These are phyloP conservation scores for Geococcyx californianus DNA, from an alignment of 2,113 vertebrate species.

Conservation along the genomic window DNA sequence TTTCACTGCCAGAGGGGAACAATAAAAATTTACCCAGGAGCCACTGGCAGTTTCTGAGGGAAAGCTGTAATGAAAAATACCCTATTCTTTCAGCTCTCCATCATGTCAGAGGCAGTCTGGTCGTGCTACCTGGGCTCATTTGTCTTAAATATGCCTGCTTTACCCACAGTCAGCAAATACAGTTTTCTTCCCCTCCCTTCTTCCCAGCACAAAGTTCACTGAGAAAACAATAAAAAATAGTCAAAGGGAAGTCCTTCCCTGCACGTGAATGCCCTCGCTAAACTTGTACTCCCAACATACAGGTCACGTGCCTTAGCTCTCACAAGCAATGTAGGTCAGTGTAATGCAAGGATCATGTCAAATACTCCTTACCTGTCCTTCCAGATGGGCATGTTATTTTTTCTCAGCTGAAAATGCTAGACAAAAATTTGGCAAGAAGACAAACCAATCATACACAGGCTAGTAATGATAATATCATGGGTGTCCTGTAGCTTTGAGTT, in stretches of 20 bases:
- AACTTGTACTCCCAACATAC: not conserved
- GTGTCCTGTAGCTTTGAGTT: slow-evolving; percentile 1
- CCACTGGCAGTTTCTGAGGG: not conserved
- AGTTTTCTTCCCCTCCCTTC: not conserved
- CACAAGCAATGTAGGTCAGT: not conserved
- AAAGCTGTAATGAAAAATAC: not conserved
- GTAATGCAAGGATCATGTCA: not conserved
- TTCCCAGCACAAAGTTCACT: not conserved
- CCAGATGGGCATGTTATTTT: not conserved
- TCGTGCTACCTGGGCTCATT: not conserved
- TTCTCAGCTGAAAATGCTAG: not conserved
- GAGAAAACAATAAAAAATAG: not conserved
- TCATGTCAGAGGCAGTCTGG: not conserved
- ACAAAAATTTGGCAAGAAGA: not conserved
- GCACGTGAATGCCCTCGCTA: not conserved
- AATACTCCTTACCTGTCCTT: not conserved
- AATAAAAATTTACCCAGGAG: not conserved
- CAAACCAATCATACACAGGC: not conserved
- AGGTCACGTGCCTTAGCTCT: not conserved
- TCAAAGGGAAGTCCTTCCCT: not conserved
- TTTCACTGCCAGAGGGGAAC: not conserved
- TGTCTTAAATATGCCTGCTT: not conserved
- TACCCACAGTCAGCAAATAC: not conserved
- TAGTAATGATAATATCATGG: not conserved
- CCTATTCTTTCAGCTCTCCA: not conserved